Base-by-base conservation (phyloP, 2,113 vertebrate genomes). In the Myrmophylax atrothorax region DNA sequence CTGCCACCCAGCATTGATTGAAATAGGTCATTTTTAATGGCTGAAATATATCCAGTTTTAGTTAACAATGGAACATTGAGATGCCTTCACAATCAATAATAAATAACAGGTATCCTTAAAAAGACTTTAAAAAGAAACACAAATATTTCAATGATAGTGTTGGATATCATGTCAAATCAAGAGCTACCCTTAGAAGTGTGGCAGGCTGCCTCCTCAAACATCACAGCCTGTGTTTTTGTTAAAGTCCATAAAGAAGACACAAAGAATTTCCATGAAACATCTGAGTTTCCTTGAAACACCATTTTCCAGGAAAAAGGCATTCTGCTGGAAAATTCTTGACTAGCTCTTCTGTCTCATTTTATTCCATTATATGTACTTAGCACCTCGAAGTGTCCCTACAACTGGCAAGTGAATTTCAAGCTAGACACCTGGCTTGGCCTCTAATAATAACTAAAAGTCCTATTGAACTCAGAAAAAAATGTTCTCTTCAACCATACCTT, bases 261-360 rank as follows among this genome's bases (percentile, higher is more conserved):
- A 49, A 50, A 85, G 75, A 66, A 84, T 25, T 77, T 74, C 95
- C 83, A 70, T 18, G 19, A 90, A 92, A 50, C 20, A 12, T 23
- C 5, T 40, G 42, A 62, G 29, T 38, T 86, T 50, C 47, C 46
- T 33, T 63, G 46, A 86, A 93, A 67, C 16, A 12, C 6, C 23
- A 7, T 86, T 95, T 90, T 90, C 72, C 38, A 77, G 47, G 83
- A 84, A 92, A 90, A 90, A 90, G 53, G 18, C 37, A 38, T 84
- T 81, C 47, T 67, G 26, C 55, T 90, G 76, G 59, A 83, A 55
- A 87, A 52, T 31, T 62, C 35, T 33, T 38, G 53, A 37, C 64
- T 46, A 47, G 42, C 20, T 90, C 37, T 77, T 55, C 9, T 77
- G 33, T 76, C 26, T 90, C 29, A 25, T 86, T 90, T 86, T 29